These are phyloP conservation scores for Myripristis jacobus DNA, from an alignment of 2,797 vertebrate genomes.

Conservation along the genomic window DNA sequence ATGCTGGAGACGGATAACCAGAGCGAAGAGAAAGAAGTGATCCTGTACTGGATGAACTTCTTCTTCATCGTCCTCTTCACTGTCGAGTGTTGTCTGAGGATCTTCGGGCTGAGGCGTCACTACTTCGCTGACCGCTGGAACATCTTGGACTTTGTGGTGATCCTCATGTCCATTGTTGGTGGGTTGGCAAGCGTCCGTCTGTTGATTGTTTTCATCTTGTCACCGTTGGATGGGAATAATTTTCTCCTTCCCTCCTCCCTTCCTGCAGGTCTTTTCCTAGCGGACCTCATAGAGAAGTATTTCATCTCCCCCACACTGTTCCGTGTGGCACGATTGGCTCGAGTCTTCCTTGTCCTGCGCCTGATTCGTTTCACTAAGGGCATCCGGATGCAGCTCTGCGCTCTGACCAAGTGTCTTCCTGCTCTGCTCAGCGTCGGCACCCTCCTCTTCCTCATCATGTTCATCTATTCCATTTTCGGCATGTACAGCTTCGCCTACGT, in stretches of 20 bases:
- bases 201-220: too few relatives aligned
- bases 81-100: constrained; percentile 89
- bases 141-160: constrained; percentile 96
- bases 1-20: constrained; percentile 97
- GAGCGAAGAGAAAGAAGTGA: constrained; percentile 83
- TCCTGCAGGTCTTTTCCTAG: constrained; percentile 91
- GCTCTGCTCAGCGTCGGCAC: constrained; percentile 97
- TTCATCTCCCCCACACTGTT: constrained; percentile 94
- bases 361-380: constrained; percentile 94
- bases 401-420: constrained; percentile 97
- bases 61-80: constrained; percentile 94
- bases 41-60: constrained; percentile 89
- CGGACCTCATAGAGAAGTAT: constrained; percentile 94
- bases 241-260: constrained; percentile 25
- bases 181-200: constrained; percentile 25
- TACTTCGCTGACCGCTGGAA: constrained; percentile 95
- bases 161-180: constrained; percentile 94
- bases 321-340: constrained; percentile 93
- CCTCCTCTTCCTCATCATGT: constrained; percentile 97
- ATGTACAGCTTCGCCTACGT: constrained; percentile 98
- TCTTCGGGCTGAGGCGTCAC: constrained; percentile 90
- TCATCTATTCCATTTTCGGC: constrained; percentile 96
- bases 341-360: constrained; percentile 91
- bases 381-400: constrained; percentile 93
- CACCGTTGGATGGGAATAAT: too few relatives aligned